Evolutionary conservation across 2,888 invertebrate genomes (phyloP).

Genomic region (Lepas anatifera): DNA sequence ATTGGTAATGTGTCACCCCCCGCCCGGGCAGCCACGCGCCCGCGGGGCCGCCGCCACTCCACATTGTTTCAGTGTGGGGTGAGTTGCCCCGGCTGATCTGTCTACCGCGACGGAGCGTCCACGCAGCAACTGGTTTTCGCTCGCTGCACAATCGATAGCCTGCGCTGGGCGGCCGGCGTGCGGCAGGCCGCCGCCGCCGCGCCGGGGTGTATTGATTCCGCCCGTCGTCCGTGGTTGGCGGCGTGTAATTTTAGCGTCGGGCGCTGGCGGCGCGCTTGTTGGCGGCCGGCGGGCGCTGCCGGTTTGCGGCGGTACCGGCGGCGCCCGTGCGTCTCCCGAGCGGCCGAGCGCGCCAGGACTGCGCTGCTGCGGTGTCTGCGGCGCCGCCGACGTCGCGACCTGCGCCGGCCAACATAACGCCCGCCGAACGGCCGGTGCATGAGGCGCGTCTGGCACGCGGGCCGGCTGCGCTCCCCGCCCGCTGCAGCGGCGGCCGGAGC

Average conservation of each 20-base stretch:
- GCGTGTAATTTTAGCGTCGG: neutral
- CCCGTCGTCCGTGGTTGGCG: conserved; percentile 7
- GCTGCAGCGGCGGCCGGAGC: neutral
- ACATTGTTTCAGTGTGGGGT: conserved; percentile 3
- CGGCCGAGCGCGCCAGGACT: too few species aligned
- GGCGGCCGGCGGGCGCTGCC: neutral
- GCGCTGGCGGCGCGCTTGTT: neutral
- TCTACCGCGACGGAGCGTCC: too few species aligned
- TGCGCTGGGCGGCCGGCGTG: neutral
- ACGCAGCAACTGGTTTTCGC: conserved; percentile 1
- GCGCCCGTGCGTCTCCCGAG: too few species aligned
- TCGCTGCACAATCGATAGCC: neutral
- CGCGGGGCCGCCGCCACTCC: too few species aligned
- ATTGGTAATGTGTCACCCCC: too few species aligned
- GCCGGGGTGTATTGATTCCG: conserved; percentile 9
- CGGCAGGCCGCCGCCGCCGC: conserved; percentile 5
- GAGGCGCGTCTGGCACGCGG: neutral
- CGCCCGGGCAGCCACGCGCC: too few species aligned
- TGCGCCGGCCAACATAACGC: neutral
- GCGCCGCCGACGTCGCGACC: neutral
- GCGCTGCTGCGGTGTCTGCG: too few species aligned
- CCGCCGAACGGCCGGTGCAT: neutral
- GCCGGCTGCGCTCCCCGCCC: too few species aligned
- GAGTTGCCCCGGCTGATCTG: neutral
- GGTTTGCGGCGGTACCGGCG: neutral